These are phyloP conservation scores for Onychostoma macrolepis DNA, from an alignment of 2,113 vertebrate species.

Conservation along the genomic window DNA sequence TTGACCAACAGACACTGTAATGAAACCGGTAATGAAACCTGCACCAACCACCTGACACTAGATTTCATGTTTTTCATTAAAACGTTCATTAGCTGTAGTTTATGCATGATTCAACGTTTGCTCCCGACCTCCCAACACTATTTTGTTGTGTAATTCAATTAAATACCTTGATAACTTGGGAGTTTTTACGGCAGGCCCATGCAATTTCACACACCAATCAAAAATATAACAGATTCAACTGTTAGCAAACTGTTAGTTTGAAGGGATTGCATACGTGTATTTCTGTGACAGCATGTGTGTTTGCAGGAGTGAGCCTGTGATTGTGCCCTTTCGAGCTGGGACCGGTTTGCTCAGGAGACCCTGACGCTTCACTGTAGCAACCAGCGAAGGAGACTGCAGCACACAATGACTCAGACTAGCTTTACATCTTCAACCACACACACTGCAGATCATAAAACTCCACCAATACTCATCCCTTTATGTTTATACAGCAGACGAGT, in stretches of 20 bases:
- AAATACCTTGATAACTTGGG: background rate
- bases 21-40: too few relatives aligned
- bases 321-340: slow-evolving; percentile 48
- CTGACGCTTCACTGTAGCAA: slow-evolving; percentile 35
- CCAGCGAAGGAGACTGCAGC: slow-evolving; percentile 62
- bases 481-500: background rate
- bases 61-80: too few relatives aligned
- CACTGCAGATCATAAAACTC: background rate
- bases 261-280: background rate
- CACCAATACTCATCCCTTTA: background rate
- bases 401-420: slow-evolving; percentile 57
- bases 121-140: background rate
- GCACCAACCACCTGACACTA: too few relatives aligned
- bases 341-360: slow-evolving; percentile 44
- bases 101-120: background rate
- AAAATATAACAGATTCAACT: background rate
- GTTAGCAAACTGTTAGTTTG: background rate
- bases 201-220: background rate
- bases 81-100: background rate
- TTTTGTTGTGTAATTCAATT: background rate
- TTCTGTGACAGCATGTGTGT: slow-evolving; percentile 22
- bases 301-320: slow-evolving; percentile 3
- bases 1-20: background rate
- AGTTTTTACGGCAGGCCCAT: background rate
- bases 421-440: slow-evolving; percentile 1